Evolutionary conservation across 30 jellyfish, hydroid and myxozoan species (phyloP), one percentile per base, ranked within the genome.

Genomic region (Aurelia coerulea): DNA sequence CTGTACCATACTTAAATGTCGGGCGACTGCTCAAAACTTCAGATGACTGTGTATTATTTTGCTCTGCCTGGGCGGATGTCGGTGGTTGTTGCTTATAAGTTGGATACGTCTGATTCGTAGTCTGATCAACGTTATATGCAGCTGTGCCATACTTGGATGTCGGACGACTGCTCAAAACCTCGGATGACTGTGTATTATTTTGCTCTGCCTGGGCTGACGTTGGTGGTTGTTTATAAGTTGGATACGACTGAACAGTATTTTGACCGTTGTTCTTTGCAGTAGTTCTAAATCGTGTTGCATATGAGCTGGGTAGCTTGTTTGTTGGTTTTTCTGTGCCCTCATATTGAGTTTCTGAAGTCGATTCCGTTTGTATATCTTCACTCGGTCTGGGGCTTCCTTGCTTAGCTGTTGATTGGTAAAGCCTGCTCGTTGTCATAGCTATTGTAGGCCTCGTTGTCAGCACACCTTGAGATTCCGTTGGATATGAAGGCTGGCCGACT

Each of bases 381-480:
- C 35, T 60, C 11, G 70, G 35, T 15, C 31, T 37, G 2, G 37
- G 72, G 49, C 75, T 18, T 53, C 52, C 74, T 78, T 65, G 78
- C 46, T 63, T 34, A 12, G 67, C 84, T 79, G 89, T 79, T 3
- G 80, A 13, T 18, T 14, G 49, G 19, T 78, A 59, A 3, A 59
- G 62, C 10, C 68, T 78, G 53, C 60, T 79, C 2, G 72, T 41
- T 60, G 89, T 32, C 63, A 64, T 46, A 2, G 89, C 39, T 70
- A 56, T 56, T 0, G 63, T 51, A 23, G 34, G 63, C 34, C 63
- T 51, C 16, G 62, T 65, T 65, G 35, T 65, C 35, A 65, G 9
- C 14, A 23, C 76, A 5, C 76, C 76, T 65, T 16, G 23, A 13
- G 62, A 13, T 15, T 31, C 31, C 37, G 80, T 35, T 31, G 53